These are phyloP conservation scores for Ceratothoa steindachneri DNA, from an alignment of 2,888 invertebrate genomes.

Conservation along the genomic window DNA sequence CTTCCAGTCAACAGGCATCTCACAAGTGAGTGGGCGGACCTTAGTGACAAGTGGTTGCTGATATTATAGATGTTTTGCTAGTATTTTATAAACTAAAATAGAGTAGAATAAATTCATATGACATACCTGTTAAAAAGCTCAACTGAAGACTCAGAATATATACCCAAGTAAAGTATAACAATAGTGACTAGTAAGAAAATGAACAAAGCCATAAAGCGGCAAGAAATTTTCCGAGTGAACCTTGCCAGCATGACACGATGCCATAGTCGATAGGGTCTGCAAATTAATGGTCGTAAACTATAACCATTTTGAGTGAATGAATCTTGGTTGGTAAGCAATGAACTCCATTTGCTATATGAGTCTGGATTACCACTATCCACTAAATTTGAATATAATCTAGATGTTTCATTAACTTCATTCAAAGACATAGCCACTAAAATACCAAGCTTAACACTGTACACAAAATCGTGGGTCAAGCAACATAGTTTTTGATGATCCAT, in stretches of 20 bases:
- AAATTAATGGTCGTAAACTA: not conserved
- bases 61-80: too few species aligned
- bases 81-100: too few species aligned
- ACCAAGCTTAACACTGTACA: not conserved
- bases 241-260: not conserved
- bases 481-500: not conserved
- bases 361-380: not conserved
- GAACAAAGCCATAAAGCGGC: not conserved
- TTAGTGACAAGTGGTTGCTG: too few species aligned
- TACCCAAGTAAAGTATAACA: not conserved
- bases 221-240: constrained; percentile 1
- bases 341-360: not conserved
- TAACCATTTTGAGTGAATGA: not conserved
- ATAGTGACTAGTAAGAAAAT: constrained; percentile 3
- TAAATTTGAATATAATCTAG: not conserved
- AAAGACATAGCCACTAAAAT: not conserved
- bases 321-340: not conserved
- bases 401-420: not conserved
- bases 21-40: too few species aligned
- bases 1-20: too few species aligned
- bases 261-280: not conserved
- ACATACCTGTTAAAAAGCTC: constrained; percentile 1
- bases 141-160: not conserved
- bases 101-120: not conserved
- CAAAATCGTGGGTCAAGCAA: not conserved